phyloP scores from a whole-genome alignment of 2,888 invertebrate species.

The Prosopocoilus inquinatus region DNA sequence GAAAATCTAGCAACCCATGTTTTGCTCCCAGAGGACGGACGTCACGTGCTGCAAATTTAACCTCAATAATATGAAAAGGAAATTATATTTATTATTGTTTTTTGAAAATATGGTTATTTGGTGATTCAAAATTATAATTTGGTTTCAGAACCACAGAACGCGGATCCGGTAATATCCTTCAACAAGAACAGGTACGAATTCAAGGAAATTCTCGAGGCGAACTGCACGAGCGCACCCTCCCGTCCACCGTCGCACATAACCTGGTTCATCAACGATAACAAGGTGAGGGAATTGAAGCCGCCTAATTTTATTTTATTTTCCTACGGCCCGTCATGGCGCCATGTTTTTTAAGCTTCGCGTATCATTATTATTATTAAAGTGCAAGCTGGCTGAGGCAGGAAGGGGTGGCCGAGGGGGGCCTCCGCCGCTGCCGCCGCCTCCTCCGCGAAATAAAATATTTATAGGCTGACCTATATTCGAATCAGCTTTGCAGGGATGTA shows the following conservation, averaged over 20 bases:
- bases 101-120: neutral
- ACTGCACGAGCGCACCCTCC: constrained; percentile 72
- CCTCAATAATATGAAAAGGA: too few relatives aligned
- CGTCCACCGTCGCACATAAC: constrained; percentile 73
- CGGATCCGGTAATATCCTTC: constrained; percentile 70
- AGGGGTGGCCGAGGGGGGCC: too few relatives aligned
- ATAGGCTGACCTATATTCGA: constrained; percentile 10
- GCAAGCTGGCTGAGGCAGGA: too few relatives aligned
- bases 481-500: constrained; percentile 4
- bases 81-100: too few relatives aligned
- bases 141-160: constrained; percentile 62
- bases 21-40: too few relatives aligned
- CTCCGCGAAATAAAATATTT: constrained; percentile 11
- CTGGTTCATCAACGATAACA: constrained; percentile 74
- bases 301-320: too few relatives aligned
- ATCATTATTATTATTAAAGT: too few relatives aligned
- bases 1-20: too few relatives aligned
- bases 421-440: too few relatives aligned
- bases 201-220: constrained; percentile 68
- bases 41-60: too few relatives aligned
- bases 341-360: too few relatives aligned
- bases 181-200: constrained; percentile 65
- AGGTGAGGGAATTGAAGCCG: constrained; percentile 52
- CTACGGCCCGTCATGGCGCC: too few relatives aligned
- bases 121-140: neutral